Base-by-base conservation (phyloP, 2,113 vertebrate genomes). In the Orientallactaga bullata region DNA sequence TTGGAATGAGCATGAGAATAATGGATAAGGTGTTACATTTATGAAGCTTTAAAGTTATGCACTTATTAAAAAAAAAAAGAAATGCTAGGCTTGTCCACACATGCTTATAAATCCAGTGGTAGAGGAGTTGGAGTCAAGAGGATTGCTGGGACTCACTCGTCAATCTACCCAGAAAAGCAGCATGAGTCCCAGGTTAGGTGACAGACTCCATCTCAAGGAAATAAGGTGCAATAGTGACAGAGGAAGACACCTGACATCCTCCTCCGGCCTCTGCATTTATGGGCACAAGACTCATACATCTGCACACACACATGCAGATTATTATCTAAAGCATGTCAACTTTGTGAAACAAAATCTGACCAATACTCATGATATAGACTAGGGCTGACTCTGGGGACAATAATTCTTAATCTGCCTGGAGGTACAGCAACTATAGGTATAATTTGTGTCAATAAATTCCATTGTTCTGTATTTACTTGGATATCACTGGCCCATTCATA, bases 31-130 rank as follows among this genome's bases (percentile, higher is more conserved):
- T 26, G 79, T 23, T 66, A 26, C 72, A 42, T 39, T 87, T 72
- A 73, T 87, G 30, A 87, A 93, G 11, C 12, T 89, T 91, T 71
- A 89, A 65, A 68, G n/a, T 3, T 61, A 71, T 17, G 18, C 51
- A 42, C 61, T 76, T 88, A 77, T 89, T 88, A 72, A 90, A 83
- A 90, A 76, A 79, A 61, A 76, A 89, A 65, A 89, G 66, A 66
- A 61, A 61, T 23, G 21, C 5, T 47, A 47, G 42, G 42, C 42
- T 8, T 47, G 42, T 47, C 42, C 42, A 47, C 42, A 47, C 8
- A 47, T 47, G 42, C 42, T 47, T 47, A 47, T 47, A 47, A 47
- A 5, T 8, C 42, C 42, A 47, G 42, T 47, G 42, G 5, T 47
- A 47, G 42, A 47, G 42, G 42, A 47, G 42, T 47, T 47, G 42